These are phyloP conservation scores for Chaetura pelagica DNA, from an alignment of 2,113 vertebrate species.

Conservation along the genomic window DNA sequence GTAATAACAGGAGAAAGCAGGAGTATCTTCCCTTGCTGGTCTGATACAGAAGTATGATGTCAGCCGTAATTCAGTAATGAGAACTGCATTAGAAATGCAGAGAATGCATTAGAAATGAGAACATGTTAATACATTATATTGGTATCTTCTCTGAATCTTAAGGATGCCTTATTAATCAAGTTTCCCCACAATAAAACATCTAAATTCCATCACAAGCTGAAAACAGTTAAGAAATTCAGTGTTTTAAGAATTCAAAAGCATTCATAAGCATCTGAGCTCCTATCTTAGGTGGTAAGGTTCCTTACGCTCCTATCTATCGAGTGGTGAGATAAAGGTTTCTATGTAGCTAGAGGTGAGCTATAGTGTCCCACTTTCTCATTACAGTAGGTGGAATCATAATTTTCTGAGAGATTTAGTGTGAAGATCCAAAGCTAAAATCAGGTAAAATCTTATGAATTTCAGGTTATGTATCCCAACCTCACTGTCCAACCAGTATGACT, in stretches of 20 bases:
- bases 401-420: neutral
- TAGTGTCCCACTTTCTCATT: neutral
- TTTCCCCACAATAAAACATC: neutral
- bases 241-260: neutral
- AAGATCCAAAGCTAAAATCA: neutral
- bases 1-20: neutral
- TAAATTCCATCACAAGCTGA: neutral
- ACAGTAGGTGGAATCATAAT: neutral
- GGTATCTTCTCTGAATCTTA: neutral
- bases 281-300: neutral
- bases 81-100: neutral
- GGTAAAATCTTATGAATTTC: neutral
- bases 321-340: neutral
- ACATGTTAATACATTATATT: neutral
- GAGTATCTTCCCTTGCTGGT: neutral
- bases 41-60: neutral
- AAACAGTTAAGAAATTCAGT: neutral
- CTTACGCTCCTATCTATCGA: neutral
- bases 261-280: neutral
- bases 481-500: neutral
- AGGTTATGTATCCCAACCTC: neutral
- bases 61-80: neutral
- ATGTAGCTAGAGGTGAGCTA: neutral
- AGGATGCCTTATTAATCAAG: neutral
- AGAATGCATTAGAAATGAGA: neutral